These are phyloP conservation scores for Betta splendens DNA, from an alignment of 2,797 vertebrate species.

Conservation along the genomic window DNA sequence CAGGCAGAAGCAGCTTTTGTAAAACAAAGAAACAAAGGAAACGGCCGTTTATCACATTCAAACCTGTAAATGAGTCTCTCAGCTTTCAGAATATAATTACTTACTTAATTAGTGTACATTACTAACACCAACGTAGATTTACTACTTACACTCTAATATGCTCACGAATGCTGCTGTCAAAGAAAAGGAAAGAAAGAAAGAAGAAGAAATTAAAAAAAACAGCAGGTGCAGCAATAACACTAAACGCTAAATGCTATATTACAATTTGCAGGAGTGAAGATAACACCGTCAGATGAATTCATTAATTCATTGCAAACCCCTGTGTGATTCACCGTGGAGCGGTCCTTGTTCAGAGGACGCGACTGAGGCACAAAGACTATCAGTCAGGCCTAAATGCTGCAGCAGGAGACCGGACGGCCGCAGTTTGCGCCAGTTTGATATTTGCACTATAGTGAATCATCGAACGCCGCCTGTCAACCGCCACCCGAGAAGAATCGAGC, in stretches of 20 bases:
- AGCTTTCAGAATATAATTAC: neutral
- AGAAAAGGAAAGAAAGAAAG: too few relatives aligned
- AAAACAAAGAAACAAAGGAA: conserved; percentile 3
- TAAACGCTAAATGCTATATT: neutral
- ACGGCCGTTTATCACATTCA: neutral
- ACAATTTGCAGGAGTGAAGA: neutral
- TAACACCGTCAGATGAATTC: too few relatives aligned
- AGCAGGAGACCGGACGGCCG: conserved; percentile 1
- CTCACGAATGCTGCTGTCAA: neutral
- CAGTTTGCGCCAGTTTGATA: conserved; percentile 18
- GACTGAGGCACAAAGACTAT: conserved; percentile 31
- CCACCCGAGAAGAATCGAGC: too few relatives aligned
- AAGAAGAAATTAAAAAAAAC: neutral
- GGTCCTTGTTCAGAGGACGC: conserved; percentile 14
- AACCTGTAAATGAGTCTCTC: neutral
- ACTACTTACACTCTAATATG: too few relatives aligned
- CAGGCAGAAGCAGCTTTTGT: conserved; percentile 3
- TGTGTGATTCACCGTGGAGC: too few relatives aligned
- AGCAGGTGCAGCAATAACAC: conserved; percentile 3
- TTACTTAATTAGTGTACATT: too few relatives aligned
- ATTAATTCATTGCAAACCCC: neutral
- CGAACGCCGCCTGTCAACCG: conserved; percentile 1
- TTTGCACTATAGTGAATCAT: conserved; percentile 20
- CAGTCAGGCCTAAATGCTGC: conserved; percentile 17
- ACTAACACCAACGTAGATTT: too few relatives aligned